Conservation (phyloP, 2,888 invertebrate species). For the Eristalinus aeneus region DNA sequence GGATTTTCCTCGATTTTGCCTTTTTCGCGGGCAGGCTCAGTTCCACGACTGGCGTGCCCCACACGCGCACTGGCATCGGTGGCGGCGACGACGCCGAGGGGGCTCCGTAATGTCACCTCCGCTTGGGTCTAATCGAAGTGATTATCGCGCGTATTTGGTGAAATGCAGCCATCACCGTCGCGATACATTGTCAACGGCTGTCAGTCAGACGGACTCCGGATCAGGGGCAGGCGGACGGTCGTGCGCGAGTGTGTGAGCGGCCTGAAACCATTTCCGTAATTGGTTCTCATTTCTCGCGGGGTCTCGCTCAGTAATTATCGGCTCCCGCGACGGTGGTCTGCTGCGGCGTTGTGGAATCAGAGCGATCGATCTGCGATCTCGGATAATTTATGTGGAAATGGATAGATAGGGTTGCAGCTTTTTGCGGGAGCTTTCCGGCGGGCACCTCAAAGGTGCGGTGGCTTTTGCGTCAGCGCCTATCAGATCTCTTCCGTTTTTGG, state of each 20-base stretch:
- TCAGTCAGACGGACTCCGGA: conserved; percentile 50
- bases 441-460: conserved; percentile 34
- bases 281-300: conserved; percentile 55
- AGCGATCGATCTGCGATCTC: conserved; percentile 38
- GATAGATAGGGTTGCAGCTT: conserved; percentile 19
- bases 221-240: conserved; percentile 33
- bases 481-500: conserved; percentile 38
- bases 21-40: conserved; percentile 35
- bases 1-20: conserved; percentile 36
- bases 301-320: conserved; percentile 53
- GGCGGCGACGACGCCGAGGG: not conserved
- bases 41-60: not conserved
- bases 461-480: conserved; percentile 23
- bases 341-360: conserved; percentile 19
- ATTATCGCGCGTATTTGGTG: conserved; percentile 70
- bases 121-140: conserved; percentile 62
- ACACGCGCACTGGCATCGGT: not conserved
- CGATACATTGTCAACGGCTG: conserved; percentile 65
- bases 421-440: conserved; percentile 21
- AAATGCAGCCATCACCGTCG: conserved; percentile 67
- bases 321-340: conserved; percentile 46
- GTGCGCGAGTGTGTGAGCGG: conserved; percentile 36
- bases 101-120: conserved; percentile 53
- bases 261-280: conserved; percentile 60
- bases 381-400: conserved; percentile 46